Base-by-base conservation (phyloP, 2,888 invertebrate species). In the Parascotia fuliginaria region DNA sequence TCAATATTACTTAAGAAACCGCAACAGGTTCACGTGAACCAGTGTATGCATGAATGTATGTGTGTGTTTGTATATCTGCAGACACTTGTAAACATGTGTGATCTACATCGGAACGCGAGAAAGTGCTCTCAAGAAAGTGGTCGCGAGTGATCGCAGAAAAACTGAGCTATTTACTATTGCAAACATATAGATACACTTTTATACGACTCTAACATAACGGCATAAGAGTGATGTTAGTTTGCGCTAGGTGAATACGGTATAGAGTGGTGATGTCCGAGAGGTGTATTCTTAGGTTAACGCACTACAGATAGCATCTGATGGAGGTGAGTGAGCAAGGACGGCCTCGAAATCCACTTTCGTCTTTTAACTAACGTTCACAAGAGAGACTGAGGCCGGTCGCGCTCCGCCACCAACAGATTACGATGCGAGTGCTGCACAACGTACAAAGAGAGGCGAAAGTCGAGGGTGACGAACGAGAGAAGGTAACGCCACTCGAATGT, bases 111-210 rank as follows among this genome's bases (percentile, higher is more conserved):
- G 42, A 42, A 38, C 48, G 22, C 45, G 66, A 55, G 66, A 67
- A 67, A 67, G 66, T 65, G 59, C 39, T 65, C 51, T 50, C 42
- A 65, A 49, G 62, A 67, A 65, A 68, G 65, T 67, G 47, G 19
- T 57, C 42, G 44, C 47, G 29, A 42, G 36, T 12, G 13, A 2
- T 32, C 45, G 34, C 29, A 53, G 29, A 68, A 68, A 56, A 68
- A 65, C 40, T 36, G 29, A 56, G 45, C 47, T 14, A 47, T 55
- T 39, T 43, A 38, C 24, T 11, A 6, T n/a, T 22, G 15, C 44
- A 24, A 32, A 36, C 34, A 36, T 43, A 50, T 5, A n/a, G 9
- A 0, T 27, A 31, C 40, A 28, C 16, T 24, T 31, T 5, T 19
- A 11, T n/a, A 24, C 12, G 13, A 37, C 46, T 42, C 11, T 53